Base-by-base conservation (phyloP, 2,888 invertebrate species). In the Phalera bucephala region DNA sequence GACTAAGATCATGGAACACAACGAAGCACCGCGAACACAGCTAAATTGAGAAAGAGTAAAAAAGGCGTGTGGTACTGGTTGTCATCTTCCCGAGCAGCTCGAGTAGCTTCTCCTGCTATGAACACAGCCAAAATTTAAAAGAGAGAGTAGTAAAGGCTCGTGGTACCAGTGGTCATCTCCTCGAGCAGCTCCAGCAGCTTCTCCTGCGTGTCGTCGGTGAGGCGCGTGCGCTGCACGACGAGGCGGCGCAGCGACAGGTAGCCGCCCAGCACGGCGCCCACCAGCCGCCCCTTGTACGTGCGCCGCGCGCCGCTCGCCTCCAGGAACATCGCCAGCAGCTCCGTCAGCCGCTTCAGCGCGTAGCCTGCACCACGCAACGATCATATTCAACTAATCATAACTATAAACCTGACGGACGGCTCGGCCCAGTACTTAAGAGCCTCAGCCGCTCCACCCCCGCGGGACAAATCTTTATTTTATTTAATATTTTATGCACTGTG, bases 51-150 rank as follows among this genome's bases (percentile, higher is more conserved):
- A n/a, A n/a, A n/a, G n/a, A n/a, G n/a, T n/a, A n/a, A n/a, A n/a
- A n/a, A n/a, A n/a, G n/a, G n/a, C n/a, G n/a, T n/a, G n/a, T n/a
- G n/a, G n/a, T 61, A 93, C 95, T 96, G 2, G 95, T 96, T 0
- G 98, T 99, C 95, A 99, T 97, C 78, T 98, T 97, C 81, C 98
- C 98, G 6, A 99, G 90, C 26, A 99, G 90, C 80, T 99, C 98
- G 4, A 99, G 89, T 23, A 99, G 91, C 68, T 97, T 97, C 79
- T 97, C 97, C 82, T 99, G 98, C 2, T n/a, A n/a, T n/a, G n/a
- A n/a, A n/a, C n/a, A n/a, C n/a, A n/a, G n/a, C n/a, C n/a, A n/a
- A n/a, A n/a, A n/a, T n/a, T n/a, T n/a, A n/a, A n/a, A n/a, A n/a
- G n/a, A n/a, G n/a, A n/a, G n/a, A n/a, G n/a, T n/a, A n/a, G n/a